Percentiles rank a stretch among this genome's conserved stretches.
Conservation (phyloP, 2,888 invertebrate genomes). For the Leptopilina drosophilae region DNA sequence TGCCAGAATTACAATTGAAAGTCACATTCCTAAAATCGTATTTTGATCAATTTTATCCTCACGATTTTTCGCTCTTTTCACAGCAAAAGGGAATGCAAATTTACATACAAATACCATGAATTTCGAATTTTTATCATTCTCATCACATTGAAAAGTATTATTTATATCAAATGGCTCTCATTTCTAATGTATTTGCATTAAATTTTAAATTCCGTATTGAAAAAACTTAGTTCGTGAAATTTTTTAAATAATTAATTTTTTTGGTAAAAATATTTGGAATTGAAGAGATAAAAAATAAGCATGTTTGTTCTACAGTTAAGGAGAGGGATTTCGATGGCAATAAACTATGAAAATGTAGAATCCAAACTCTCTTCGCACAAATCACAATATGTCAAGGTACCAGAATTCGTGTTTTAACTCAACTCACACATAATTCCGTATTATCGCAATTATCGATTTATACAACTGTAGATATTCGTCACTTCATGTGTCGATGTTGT, state of each 20-base stretch:
- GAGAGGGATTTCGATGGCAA: conserved; percentile 68
- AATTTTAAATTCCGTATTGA: not conserved
- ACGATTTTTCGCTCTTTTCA: conserved; percentile 57
- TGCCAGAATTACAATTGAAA: conserved; percentile 65
- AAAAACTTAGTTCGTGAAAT: not conserved
- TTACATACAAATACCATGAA: not conserved
- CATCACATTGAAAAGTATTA: too few species aligned
- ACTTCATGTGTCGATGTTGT: conserved; percentile 22
- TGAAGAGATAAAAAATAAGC: not conserved
- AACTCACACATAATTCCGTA: conserved; percentile 66
- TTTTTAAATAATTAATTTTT: not conserved
- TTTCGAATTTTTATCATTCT: not conserved
- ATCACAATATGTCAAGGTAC: conserved; percentile 48
- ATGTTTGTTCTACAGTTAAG: conserved; percentile 47
- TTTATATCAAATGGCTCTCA: not conserved
- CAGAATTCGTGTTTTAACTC: conserved; percentile 62
- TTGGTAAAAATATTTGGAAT: too few species aligned
- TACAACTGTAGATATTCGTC: conserved; percentile 41
- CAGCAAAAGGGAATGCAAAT: conserved; percentile 25
- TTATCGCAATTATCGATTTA: conserved; percentile 66
- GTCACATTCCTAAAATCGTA: conserved; percentile 60
- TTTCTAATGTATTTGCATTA: not conserved
- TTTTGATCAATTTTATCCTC: conserved; percentile 53
- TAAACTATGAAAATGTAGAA: conserved; percentile 68
- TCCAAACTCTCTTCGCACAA: conserved; percentile 54